phyloP scores from a whole-genome alignment of 2,888 invertebrate species.

The Meiosimyza platycephala region DNA sequence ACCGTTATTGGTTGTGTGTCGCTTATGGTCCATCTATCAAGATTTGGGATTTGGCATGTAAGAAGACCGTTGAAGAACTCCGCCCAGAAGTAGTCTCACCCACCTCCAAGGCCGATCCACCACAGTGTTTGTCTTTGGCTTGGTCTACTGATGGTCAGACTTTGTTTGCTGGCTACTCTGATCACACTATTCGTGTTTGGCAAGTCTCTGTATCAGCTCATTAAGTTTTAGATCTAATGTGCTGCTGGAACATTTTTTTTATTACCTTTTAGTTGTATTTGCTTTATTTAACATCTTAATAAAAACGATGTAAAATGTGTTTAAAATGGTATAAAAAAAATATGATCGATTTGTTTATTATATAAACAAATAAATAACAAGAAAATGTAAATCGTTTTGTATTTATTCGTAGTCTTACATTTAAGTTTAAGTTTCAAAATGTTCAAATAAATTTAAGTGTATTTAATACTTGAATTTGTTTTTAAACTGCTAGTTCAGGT shows the following conservation, averaged over 20 bases:
- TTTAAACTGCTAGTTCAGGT: neutral
- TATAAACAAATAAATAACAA: conserved; percentile 59
- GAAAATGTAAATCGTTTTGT: conserved; percentile 39
- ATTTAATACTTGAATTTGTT: neutral
- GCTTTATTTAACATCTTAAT: conserved; percentile 19
- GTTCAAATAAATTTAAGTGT: conserved; percentile 30
- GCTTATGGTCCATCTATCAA: conserved; percentile 98
- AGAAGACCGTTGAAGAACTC: conserved; percentile 98
- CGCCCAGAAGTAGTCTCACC: conserved; percentile 89
- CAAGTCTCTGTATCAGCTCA: conserved; percentile 92
- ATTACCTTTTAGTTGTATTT: conserved; percentile 32
- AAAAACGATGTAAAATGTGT: conserved; percentile 44
- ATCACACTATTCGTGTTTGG: conserved; percentile 98
- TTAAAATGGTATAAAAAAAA: conserved; percentile 41
- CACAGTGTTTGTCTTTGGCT: conserved; percentile 95
- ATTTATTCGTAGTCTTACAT: conserved; percentile 41
- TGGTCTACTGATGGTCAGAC: conserved; percentile 99
- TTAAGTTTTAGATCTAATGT: conserved; percentile 66
- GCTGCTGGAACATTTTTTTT: conserved; percentile 30
- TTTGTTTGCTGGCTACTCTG: conserved; percentile 98
- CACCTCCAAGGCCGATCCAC: conserved; percentile 87
- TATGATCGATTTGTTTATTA: conserved; percentile 57
- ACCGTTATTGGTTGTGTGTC: conserved; percentile 99
- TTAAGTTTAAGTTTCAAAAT: conserved; percentile 23
- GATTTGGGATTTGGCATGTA: conserved; percentile 99